Base-by-base conservation (phyloP, 2,888 invertebrate genomes). In the Platycheirus albimanus region DNA sequence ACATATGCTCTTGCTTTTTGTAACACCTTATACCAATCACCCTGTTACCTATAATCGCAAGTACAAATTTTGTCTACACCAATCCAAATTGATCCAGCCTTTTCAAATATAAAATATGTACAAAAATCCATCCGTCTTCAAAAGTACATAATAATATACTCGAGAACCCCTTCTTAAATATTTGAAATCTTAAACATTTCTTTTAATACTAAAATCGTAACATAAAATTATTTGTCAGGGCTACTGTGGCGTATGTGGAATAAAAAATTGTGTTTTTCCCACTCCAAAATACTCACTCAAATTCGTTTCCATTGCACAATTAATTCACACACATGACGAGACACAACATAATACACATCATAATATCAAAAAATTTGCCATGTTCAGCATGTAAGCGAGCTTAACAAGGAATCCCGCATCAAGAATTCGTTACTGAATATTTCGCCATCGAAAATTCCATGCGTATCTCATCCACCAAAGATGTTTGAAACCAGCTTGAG, bases 391-490 rank as follows among this genome's bases (percentile, higher is more conserved):
- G 6, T n/a, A n/a, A n/a, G n/a, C 8, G 13, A 5, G 33, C 64
- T 33, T 11, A 41, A 64, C 41, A 56, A 64, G 78, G 71, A 71
- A 61, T 78, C 58, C 58, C 56, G 28, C 43, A 4, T 78, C 33
- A 51, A 64, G 36, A 43, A 66, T 61, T 58, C 15, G 43, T 49
- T 71, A 71, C 51, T 64, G 20, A 56, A 38, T 63, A 63, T 71
- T 45, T 71, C 66, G 51, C 38, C 77, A 66, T 64, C 19, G 3
- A 17, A 28, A 43, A 76, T 58, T 33, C 51, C 56, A 38, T 11
- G n/a, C 10, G 17, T 54, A 45, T 64, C 30, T 30, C 19, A 8
- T 51, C 13, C 41, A 24, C 43, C 24, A 63, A 19, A 69, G 20
- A 41, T 75, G 28, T 30, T 19, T 13, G 11, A 17, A 6, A 17